Conservation (phyloP, 2,888 invertebrate genomes). For the Ditylenchus weischeri region DNA sequence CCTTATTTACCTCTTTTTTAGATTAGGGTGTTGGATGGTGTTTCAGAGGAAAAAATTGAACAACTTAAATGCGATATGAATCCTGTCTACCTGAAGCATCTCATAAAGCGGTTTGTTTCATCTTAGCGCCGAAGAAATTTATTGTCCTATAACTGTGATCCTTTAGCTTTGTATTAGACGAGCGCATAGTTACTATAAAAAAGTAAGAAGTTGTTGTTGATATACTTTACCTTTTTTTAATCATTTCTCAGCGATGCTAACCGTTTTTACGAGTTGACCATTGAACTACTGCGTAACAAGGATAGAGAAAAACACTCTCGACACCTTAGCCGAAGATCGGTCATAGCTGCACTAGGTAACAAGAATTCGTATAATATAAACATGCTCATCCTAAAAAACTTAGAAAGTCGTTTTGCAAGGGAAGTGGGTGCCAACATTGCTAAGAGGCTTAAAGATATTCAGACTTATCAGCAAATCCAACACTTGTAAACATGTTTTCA, state of each 20-base stretch:
- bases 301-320: constrained; percentile 73
- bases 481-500: constrained; percentile 24
- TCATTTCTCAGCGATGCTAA: not conserved
- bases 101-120: constrained; percentile 39
- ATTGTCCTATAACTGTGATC: too few species aligned
- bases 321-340: constrained; percentile 64
- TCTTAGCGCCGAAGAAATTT: too few species aligned
- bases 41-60: constrained; percentile 61
- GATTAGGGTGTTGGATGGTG: constrained; percentile 62
- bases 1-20: constrained; percentile 15
- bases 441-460: constrained; percentile 28
- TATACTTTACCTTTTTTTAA: constrained; percentile 8
- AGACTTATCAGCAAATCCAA: constrained; percentile 30
- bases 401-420: constrained; percentile 65
- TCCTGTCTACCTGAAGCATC: constrained; percentile 74
- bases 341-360: constrained; percentile 37
- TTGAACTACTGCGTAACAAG: constrained; percentile 67
- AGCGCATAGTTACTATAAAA: not conserved
- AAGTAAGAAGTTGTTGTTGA: not conserved
- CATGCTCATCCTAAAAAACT: constrained; percentile 46
- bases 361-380: too few species aligned
- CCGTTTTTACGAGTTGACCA: constrained; percentile 45
- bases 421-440: constrained; percentile 18
- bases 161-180: constrained; percentile 2
- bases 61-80: constrained; percentile 64